Evolutionary conservation across 1,140 invertebrate genomes (phyloP), one percentile per base, ranked within the genome.

Genomic region (Myzus persicae): DNA sequence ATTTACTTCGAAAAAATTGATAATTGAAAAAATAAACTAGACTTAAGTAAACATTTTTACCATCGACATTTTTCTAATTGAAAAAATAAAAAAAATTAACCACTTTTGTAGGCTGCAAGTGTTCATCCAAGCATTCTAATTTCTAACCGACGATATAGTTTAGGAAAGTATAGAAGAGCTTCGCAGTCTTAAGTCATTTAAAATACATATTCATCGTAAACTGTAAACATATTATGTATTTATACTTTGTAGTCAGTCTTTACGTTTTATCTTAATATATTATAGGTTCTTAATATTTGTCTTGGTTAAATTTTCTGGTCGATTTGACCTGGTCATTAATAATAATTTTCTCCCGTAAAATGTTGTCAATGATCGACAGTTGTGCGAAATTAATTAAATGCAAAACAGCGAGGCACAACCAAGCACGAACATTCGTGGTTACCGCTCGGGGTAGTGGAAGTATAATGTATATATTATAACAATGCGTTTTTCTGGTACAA

Each of bases 301-400:
- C 26, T 59, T 11, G 4, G 11, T n/a, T 31, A 31, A 31, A 67
- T 67, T 67, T 67, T 67, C 59, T 31, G 59, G 46, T n/a, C 26
- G 4, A 31, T 67, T 31, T 31, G 9, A 26, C 14, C 11, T 67
- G 31, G 26, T 14, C 42, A 1, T 54, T 54, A 26, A 26, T 54
- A 14, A 81, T 22, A 3, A 26, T 84, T 40, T 42, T 84, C 8
- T 26, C 26, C 22, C 22, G 24, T 42, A 5, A 84, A 84, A 40
- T 84, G 8, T 26, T 2, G 22, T 84, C 81, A 84, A 84, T 42
- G 22, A 42, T 84, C 82, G 22, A 84, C 0, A 24, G 8, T 40
- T 40, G 40, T 84, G 82, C 82, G 82, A 84, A 84, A 84, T 84
- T 38, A 84, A 84, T 84, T 38, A 42, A 84, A 84, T 31, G 82